Percentiles rank a stretch among this genome's conserved stretches.
These are phyloP conservation scores for Smutsia gigantea DNA, from an alignment of 2,797 vertebrate genomes.

Conservation along the genomic window DNA sequence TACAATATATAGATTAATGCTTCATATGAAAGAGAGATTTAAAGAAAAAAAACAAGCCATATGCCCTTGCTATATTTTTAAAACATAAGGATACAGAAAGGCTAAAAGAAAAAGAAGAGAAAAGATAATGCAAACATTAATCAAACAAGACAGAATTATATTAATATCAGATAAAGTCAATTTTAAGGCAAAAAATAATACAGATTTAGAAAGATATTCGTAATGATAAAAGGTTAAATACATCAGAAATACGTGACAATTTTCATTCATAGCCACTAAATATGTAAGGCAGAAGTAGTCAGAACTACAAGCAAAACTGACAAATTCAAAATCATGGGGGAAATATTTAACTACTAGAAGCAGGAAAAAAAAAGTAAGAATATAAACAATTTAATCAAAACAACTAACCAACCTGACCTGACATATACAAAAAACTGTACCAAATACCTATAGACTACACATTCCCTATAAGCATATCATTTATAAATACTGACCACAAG, in stretches of 20 bases:
- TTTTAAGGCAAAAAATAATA: not conserved
- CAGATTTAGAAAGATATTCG: not conserved
- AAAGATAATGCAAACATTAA: not conserved
- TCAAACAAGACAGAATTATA: not conserved
- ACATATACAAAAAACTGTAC: not conserved
- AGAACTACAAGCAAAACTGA: not conserved
- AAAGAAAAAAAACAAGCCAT: not conserved
- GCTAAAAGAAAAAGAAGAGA: not conserved
- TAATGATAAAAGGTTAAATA: not conserved
- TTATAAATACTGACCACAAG: not conserved
- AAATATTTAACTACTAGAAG: not conserved
- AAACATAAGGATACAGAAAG: not conserved
- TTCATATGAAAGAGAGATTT: not conserved
- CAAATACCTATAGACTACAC: not conserved
- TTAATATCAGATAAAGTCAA: not conserved
- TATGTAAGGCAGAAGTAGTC: not conserved
- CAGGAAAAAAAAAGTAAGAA: not conserved
- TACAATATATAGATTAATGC: not conserved
- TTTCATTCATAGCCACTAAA: conserved; percentile 8
- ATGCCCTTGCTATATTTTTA: not conserved
- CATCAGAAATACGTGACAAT: not conserved
- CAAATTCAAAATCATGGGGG: not conserved
- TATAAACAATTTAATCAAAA: not conserved
- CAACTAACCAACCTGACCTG: not conserved
- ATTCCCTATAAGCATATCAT: not conserved